Evolutionary conservation across 1,140 invertebrate species (phyloP), one percentile per base, ranked within the genome.

Genomic region (Meteorus sp.): DNA sequence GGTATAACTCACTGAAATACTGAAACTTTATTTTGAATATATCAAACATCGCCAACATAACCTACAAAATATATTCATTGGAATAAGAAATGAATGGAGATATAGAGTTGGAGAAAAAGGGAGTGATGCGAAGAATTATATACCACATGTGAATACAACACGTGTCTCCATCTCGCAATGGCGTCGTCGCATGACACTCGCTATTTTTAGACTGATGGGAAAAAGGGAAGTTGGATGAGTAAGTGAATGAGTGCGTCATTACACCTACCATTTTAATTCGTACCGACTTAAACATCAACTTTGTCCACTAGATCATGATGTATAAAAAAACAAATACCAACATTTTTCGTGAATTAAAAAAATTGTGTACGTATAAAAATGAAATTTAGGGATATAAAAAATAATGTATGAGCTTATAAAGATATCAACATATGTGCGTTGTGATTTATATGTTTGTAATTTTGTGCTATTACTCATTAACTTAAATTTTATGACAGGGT

Each of bases 201-300:
- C 70, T 74, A 74, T 72, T 72, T 74, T 72, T 74, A 74, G 71
- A 66, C 62, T 66, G 67, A 65, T 73, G 71, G 70, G 70, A 73
- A 74, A 72, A 72, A 17, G 54, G 39, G 29, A 25, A 55, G 53
- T 61, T n/a, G n/a, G n/a, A n/a, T n/a, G n/a, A n/a, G n/a, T n/a
- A n/a, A n/a, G 35, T 31, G 31, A 22, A 41, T 51, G 11, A 39
- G 25, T 41, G 47, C 47, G 47, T 58, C 47, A 41, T 51, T 41
- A 58, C 56, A 58, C 56, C 56, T 58, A 58, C 56, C 22, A 48
- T 9, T 15, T 11, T 3, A n/a, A n/a, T 31, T 29, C 37, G 35
- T 15, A 19, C n/a, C 20, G 15, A 52, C 1, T 17, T 23, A 22
- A 37, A 37, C 27, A 4, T 11, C n/a, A 3, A 7, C 44, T 4